Percentiles rank a stretch among this genome's conserved stretches.
Evolutionary conservation across 2,113 vertebrate genomes (phyloP).

Genomic region (Elaphurus davidianus): DNA sequence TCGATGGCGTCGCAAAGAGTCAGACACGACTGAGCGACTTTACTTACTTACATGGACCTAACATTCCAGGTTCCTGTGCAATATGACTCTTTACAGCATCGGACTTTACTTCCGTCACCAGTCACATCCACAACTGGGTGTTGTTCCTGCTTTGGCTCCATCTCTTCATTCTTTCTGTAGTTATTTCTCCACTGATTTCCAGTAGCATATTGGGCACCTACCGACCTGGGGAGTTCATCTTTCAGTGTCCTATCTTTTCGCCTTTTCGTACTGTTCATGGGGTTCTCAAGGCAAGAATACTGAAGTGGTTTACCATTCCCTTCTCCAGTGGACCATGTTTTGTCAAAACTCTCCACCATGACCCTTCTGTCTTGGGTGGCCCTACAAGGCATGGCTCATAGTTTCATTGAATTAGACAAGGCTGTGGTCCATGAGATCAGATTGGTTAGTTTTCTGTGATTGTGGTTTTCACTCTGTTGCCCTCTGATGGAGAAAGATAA

Average conservation of each 20-base stretch:
- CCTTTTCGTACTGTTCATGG: background rate
- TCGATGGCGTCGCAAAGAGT: no score
- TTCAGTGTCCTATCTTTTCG: background rate
- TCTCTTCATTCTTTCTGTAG: background rate
- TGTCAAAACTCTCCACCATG: background rate
- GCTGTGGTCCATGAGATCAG: background rate
- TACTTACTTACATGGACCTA: background rate
- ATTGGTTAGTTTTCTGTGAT: background rate
- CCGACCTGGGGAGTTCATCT: background rate
- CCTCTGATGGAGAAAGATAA: background rate
- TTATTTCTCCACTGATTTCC: background rate
- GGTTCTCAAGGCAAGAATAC: background rate
- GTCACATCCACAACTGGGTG: background rate
- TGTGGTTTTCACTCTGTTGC: background rate
- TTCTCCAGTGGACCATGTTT: background rate
- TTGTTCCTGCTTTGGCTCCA: background rate
- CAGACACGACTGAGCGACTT: no score
- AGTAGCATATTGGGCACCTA: background rate
- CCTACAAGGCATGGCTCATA: fast-evolving
- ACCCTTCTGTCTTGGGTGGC: background rate
- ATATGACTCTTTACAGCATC: background rate
- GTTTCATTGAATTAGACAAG: background rate
- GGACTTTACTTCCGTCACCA: background rate
- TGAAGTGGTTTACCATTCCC: fast-evolving
- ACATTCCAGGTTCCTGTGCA: background rate